A percentile compares a stretch with the other conserved stretches of the same genome.
Evolutionary conservation across 2,888 invertebrate species (phyloP).

Genomic region (Pheosia gnoma): DNA sequence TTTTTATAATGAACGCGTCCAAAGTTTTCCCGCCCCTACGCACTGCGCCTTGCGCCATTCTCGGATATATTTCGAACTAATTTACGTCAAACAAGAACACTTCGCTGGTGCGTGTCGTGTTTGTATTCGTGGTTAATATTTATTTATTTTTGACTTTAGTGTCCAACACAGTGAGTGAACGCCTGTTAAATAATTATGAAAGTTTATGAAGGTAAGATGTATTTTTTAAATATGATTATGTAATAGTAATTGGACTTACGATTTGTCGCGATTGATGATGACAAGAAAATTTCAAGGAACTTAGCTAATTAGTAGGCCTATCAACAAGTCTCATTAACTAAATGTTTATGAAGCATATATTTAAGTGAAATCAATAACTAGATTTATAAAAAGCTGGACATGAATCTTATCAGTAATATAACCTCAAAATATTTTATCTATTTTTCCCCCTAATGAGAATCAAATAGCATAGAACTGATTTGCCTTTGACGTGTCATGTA

Average conservation of each 20-base stretch:
- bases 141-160: conserved; percentile 46
- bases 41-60: conserved; percentile 36
- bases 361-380: neutral
- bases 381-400: neutral
- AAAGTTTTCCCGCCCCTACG: conserved; percentile 46
- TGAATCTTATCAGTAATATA: conserved; percentile 14
- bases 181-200: conserved; percentile 37
- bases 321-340: neutral
- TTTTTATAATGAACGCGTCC: conserved; percentile 35
- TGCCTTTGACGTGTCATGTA: conserved; percentile 5
- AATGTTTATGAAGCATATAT: conserved; percentile 5
- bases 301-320: neutral
- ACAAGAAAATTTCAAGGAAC: conserved; percentile 41
- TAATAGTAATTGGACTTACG: conserved; percentile 52
- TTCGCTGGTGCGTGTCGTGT: conserved; percentile 59
- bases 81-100: conserved; percentile 60
- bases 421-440: conserved; percentile 40
- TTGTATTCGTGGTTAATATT: conserved; percentile 56
- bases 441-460: conserved; percentile 19
- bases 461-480: conserved; percentile 9
- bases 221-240: conserved; percentile 55
- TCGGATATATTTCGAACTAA: conserved; percentile 53
- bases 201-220: conserved; percentile 60
- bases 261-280: conserved; percentile 36
- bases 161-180: conserved; percentile 39